Evolutionary conservation across 2,113 vertebrate genomes (phyloP).

Genomic region (Oplegnathus fasciatus): DNA sequence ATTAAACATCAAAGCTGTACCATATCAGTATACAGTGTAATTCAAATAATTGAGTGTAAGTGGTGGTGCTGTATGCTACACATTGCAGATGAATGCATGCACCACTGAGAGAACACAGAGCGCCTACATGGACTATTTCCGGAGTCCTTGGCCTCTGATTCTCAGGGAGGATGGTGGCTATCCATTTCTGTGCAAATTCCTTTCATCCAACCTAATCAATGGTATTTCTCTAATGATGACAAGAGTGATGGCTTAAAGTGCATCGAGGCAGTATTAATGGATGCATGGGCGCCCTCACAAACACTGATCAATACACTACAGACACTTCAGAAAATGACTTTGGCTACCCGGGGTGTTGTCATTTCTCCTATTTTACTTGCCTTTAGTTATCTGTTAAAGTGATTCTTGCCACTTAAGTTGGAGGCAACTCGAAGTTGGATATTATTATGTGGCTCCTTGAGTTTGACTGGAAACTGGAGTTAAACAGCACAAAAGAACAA

Average conservation of each 20-base stretch:
- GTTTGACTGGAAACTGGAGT: neutral
- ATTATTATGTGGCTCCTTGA: conserved; percentile 3
- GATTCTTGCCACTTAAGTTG: conserved; percentile 8
- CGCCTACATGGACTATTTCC: neutral
- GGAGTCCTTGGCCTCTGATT: conserved; percentile 58
- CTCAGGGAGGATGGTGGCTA: conserved; percentile 16
- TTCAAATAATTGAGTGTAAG: conserved; percentile 33
- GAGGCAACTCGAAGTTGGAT: neutral
- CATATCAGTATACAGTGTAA: neutral
- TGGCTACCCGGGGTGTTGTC: conserved; percentile 9
- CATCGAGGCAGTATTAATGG: conserved; percentile 45
- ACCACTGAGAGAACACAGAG: neutral
- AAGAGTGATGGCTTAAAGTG: conserved; percentile 65
- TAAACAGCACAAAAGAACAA: conserved; percentile 23
- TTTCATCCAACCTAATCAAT: conserved; percentile 73
- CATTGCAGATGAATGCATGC: neutral
- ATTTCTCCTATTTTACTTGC: conserved; percentile 13
- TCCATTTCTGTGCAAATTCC: conserved; percentile 55
- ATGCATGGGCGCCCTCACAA: conserved; percentile 33
- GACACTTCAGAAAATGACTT: conserved; percentile 58
- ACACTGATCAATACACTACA: conserved; percentile 70
- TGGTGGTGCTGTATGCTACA: neutral
- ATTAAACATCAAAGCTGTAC: conserved; percentile 37
- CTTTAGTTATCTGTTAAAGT: conserved; percentile 19
- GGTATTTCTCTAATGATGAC: conserved; percentile 62